Evolutionary conservation across 2,797 vertebrate species (phyloP).

Genomic region (Ptychobarbus kaznakovi): DNA sequence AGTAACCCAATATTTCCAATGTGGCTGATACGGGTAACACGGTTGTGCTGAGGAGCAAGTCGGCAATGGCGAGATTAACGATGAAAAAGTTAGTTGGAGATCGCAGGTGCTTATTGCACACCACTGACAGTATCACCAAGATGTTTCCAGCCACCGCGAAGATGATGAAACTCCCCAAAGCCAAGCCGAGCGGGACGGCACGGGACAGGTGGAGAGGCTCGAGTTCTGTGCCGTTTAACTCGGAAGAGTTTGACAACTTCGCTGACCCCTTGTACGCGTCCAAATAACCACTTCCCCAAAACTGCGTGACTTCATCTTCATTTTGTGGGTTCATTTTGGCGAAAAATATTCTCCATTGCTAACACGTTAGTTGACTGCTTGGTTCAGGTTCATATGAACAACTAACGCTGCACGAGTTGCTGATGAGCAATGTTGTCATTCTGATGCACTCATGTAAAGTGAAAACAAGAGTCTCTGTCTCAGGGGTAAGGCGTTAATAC

Average conservation of each 20-base stretch:
- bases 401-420: neutral
- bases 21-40: constrained; percentile 56
- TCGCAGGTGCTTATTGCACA: constrained; percentile 51
- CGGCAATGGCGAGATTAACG: constrained; percentile 54
- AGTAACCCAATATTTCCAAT: constrained; percentile 46
- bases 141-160: constrained; percentile 60
- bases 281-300: constrained; percentile 25
- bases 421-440: neutral
- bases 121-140: constrained; percentile 54
- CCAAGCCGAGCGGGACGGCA: constrained; percentile 55
- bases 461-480: neutral
- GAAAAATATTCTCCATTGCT: constrained; percentile 42
- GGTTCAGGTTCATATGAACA: neutral
- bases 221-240: constrained; percentile 20
- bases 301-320: constrained; percentile 25
- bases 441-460: constrained; percentile 25
- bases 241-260: constrained; percentile 30
- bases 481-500: constrained; percentile 21
- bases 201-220: constrained; percentile 48
- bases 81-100: constrained; percentile 55
- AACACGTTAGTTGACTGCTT: neutral
- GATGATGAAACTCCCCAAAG: constrained; percentile 52
- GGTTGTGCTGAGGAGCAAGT: constrained; percentile 49
- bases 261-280: neutral
- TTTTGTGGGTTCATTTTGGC: constrained; percentile 43